Conservation (phyloP, 2,113 vertebrate genomes). For the Nycticorax nycticorax region DNA sequence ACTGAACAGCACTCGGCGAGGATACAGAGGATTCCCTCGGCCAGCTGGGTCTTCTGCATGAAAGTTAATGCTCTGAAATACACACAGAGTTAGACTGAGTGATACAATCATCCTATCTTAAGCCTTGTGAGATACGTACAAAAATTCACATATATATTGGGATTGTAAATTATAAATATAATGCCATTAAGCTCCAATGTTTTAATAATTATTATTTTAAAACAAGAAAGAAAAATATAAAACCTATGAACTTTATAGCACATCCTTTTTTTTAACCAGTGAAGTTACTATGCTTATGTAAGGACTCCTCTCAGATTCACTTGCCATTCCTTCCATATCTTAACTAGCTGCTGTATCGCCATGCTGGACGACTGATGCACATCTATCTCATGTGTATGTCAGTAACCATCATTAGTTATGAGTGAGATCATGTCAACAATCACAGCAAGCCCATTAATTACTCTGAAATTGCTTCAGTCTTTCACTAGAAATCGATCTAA, state of each 20-base stretch:
- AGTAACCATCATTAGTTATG: not conserved
- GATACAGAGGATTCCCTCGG: not conserved
- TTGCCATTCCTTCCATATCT: not conserved
- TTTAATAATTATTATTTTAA: not conserved
- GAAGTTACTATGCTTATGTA: not conserved
- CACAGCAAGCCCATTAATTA: conserved; percentile 62
- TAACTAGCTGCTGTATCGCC: not conserved
- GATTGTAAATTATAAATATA: not conserved
- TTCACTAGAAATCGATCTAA: not conserved
- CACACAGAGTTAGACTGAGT: not conserved
- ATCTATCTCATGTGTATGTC: not conserved
- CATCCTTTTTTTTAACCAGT: not conserved
- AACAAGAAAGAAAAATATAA: not conserved
- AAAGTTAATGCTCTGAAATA: not conserved
- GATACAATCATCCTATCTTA: not conserved
- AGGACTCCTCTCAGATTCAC: not conserved
- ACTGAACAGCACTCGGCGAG: not conserved
- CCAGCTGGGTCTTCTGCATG: not conserved
- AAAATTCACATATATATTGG: not conserved
- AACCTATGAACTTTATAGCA: not conserved
- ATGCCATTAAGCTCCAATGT: not conserved
- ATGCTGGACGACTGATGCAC: not conserved
- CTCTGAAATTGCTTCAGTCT: conserved; percentile 51
- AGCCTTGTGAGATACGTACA: not conserved
- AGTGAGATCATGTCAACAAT: conserved; percentile 20